phyloP scores from a whole-genome alignment of 2,113 vertebrate species.

The Coptodon bakossiorum region DNA sequence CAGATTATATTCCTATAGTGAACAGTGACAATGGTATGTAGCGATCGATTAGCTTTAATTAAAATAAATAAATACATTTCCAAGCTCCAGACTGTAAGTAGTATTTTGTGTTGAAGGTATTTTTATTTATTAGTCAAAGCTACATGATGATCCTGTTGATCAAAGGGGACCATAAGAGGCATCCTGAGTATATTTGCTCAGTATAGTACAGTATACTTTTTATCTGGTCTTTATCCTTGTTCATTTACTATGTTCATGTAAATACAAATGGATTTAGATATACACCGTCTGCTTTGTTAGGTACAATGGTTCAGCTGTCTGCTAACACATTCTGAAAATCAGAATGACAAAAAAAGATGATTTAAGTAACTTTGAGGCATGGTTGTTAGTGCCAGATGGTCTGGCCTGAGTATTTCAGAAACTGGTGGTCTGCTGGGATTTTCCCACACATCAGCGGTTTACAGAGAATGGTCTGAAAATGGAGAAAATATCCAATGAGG shows the following conservation, averaged over 20 bases:
- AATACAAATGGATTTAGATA: neutral
- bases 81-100: neutral
- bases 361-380: neutral
- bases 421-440: neutral
- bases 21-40: neutral
- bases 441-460: neutral
- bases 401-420: neutral
- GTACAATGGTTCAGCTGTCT: neutral
- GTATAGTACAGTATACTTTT: neutral
- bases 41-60: neutral
- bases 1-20: neutral
- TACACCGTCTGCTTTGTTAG: neutral
- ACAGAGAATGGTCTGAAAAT: neutral
- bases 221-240: neutral
- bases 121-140: neutral
- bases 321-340: neutral
- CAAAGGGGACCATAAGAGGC: neutral
- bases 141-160: neutral
- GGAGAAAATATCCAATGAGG: neutral
- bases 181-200: neutral
- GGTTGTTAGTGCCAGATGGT: neutral
- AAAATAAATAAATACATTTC: neutral
- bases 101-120: neutral
- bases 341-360: neutral
- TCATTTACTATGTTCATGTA: neutral